Evolutionary conservation across 2,797 vertebrate genomes (phyloP).

Genomic region (Phoebastria nigripes): DNA sequence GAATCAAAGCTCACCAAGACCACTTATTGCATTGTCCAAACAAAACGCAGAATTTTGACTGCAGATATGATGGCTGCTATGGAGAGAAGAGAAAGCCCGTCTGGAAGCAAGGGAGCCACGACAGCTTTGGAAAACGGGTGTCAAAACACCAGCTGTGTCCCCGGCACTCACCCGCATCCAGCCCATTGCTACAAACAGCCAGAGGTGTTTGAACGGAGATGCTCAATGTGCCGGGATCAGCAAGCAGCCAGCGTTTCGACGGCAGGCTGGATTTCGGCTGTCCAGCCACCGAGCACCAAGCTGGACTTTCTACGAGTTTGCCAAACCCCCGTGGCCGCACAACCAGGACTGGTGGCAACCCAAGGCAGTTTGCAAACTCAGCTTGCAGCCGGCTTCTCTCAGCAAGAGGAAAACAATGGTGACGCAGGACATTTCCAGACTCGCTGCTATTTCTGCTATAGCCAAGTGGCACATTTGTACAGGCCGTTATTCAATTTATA

Average conservation of each 20-base stretch:
- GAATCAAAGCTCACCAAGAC: not conserved
- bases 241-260: not conserved
- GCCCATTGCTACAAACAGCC: not conserved
- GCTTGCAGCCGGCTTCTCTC: not conserved
- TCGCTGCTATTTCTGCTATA: not conserved
- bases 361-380: not conserved
- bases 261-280: not conserved
- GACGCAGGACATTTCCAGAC: slow-evolving; percentile 4
- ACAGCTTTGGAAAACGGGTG: not conserved
- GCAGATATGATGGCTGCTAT: not conserved
- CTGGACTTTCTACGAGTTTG: not conserved
- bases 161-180: not conserved
- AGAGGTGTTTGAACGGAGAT: not conserved
- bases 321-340: not conserved
- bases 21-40: not conserved
- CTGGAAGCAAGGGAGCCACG: not conserved
- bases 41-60: not conserved
- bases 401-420: not conserved
- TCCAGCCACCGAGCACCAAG: not conserved
- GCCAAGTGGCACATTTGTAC: slow-evolving; percentile 31
- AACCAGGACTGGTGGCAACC: not conserved
- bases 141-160: not conserved
- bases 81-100: not conserved
- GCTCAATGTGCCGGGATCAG: accelerated
- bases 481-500: slow-evolving; percentile 14